Base-by-base conservation (phyloP, 2,113 vertebrate species). In the Indicator indicator region DNA sequence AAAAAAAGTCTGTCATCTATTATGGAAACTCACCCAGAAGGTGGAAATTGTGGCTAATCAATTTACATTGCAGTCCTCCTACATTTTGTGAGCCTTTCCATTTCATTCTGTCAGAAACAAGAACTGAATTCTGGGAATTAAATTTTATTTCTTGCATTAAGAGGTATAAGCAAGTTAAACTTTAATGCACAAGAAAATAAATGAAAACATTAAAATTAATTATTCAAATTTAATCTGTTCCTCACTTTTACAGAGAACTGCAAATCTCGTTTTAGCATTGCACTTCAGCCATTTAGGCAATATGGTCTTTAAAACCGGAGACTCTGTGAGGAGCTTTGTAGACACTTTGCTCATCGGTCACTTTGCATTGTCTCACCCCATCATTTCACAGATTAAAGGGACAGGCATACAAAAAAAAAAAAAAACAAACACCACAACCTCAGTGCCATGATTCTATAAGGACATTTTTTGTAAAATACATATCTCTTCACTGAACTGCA, bases 171-270 rank as follows among this genome's bases (percentile, higher is more conserved):
- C 86, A 97, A 97, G 65, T 98, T 96, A 97, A 97, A 97, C 36
- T 97, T 98, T 97, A 97, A 97, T 95, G 92, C 6, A 87, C 78
- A 59, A 72, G 76, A 82, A 95, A 96, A 93, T 95, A 96, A 96
- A 96, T 95, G 94, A 95, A 97, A 97, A 97, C 95, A 96, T 97
- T 97, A 96, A 97, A 98, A 97, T 97, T 97, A 98, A 98, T 98
- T 98, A 97, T 98, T 98, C 88, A 97, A 96, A 96, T 97, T 95
- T 97, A 98, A 97, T 97, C 95, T 97, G 59, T 80, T 95, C 85
- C 94, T 93, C 42, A 93, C 88, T 94, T 97, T 96, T 92, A 85
- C 48, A 64, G 69, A 97, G 91, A 94, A 71, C 64, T 71, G 32
- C 92, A 96, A 94, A 89, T 95, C 88, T 94, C 88, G 87, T 92